Base-by-base conservation (phyloP, 1,140 invertebrate species). In the Proctacanthus coquilletti region DNA sequence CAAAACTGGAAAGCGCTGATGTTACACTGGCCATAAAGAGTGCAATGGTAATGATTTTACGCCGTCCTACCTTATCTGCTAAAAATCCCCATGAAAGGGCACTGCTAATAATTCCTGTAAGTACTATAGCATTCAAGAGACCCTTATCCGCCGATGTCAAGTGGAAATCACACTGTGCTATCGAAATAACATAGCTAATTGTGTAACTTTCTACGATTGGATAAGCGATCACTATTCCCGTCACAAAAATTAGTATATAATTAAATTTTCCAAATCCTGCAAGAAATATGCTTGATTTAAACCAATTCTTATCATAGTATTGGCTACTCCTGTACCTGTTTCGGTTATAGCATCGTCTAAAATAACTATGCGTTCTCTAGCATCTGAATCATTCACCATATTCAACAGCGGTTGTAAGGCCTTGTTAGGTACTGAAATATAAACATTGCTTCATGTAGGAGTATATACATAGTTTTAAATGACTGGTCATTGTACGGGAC, bases 81-180 rank as follows among this genome's bases (percentile, higher is more conserved):
- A 85, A 45, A 42, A 73, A 79, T 29, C 83, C 83, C 81, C 81
- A 85, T 29, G 83, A 52, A 49, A 66, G 65, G 1, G 65, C 66
- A 2, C 58, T 65, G 18, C 64, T 43, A 40, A 68, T 67, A 30
- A 67, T 64, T 73, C 77, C 75, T 39, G 69, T 52, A 44, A 74
- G 80, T 6, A 66, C 62, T 35, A 69, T 64, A 2, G 72, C 71
- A 20, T 74, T 71, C 0, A 80, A 49, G 46, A 72, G 60, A 0
- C 76, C 75, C 48, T 75, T 71, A 20, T 75, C 60, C 19, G 67
- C 51, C 14, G 70, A 45, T 2, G 66, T 63, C 2, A 80, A 52
- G 21, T 68, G 42, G 15, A 81, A 56, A 52, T 80, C 77, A 50
- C 77, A 80, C 43, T 75, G 68, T 2, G 72, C 72, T 0, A 70